A percentile compares a stretch with the other conserved stretches of the same genome.
These are phyloP conservation scores for Melospiza georgiana DNA, from an alignment of 2,113 vertebrate genomes.

Conservation along the genomic window DNA sequence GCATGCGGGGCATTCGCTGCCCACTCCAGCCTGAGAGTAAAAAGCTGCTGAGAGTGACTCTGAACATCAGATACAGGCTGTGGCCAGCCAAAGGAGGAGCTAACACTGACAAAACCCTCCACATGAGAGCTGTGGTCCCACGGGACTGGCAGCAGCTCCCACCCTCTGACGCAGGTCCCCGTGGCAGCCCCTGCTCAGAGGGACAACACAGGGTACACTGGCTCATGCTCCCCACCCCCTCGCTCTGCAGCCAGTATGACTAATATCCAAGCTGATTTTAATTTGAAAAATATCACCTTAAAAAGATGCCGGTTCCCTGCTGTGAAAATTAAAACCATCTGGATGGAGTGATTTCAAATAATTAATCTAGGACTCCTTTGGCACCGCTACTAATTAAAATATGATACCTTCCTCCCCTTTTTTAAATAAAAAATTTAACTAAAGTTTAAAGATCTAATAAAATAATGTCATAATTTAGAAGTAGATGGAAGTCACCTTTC, in stretches of 20 bases:
- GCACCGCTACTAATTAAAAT: conserved; percentile 81
- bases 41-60: not conserved
- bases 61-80: not conserved
- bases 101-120: not conserved
- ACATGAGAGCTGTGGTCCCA: accelerated
- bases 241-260: conserved; percentile 65
- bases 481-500: conserved; percentile 69
- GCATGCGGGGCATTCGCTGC: not conserved
- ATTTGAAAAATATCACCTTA: conserved; percentile 82
- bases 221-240: conserved; percentile 15
- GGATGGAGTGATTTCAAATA: conserved; percentile 78
- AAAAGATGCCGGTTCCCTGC: conserved; percentile 76
- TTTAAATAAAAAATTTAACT: conserved; percentile 78
- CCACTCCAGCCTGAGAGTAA: not conserved
- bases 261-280: conserved; percentile 79
- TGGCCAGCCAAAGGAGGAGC: not conserved
- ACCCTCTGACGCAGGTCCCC: not conserved
- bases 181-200: not conserved
- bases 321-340: conserved; percentile 83
- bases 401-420: conserved; percentile 69
- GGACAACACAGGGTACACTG: conserved; percentile 5
- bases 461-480: conserved; percentile 74
- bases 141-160: not conserved
- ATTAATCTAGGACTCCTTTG: conserved; percentile 81
- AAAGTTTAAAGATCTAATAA: conserved; percentile 81